Evolutionary conservation across 2,888 invertebrate species (phyloP).

Genomic region (Eulithis prunata): DNA sequence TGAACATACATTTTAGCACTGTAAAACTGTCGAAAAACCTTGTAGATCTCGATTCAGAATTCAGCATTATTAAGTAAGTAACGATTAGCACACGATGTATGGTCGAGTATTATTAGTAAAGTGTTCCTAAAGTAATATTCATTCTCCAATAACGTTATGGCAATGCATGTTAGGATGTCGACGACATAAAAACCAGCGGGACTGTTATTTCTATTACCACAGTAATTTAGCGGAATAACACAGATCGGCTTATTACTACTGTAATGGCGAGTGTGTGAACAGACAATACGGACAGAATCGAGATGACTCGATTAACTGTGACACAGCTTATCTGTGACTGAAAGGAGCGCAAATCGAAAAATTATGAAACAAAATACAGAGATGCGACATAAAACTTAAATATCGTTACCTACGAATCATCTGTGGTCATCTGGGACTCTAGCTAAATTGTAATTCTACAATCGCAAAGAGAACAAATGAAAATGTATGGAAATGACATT

Average conservation of each 20-base stretch:
- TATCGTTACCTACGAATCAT: no score
- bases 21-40: no score
- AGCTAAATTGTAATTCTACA: no score
- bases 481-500: no score
- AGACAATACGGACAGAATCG: conserved; percentile 71
- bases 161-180: conserved; percentile 33
- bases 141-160: conserved; percentile 8
- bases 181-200: conserved; percentile 43
- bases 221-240: conserved; percentile 60
- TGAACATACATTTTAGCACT: no score
- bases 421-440: no score
- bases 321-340: conserved; percentile 30
- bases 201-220: conserved; percentile 61
- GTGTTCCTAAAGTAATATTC: background rate
- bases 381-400: background rate
- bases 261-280: conserved; percentile 64
- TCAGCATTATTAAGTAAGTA: no score
- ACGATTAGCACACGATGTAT: no score
- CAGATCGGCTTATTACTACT: conserved; percentile 16
- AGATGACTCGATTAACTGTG: conserved; percentile 46
- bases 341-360: background rate
- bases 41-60: no score
- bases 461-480: no score
- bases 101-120: no score
- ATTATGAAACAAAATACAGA: background rate